Base-by-base conservation (phyloP, 53 echinoderm and acorn worm species). In the Crossaster papposus region DNA sequence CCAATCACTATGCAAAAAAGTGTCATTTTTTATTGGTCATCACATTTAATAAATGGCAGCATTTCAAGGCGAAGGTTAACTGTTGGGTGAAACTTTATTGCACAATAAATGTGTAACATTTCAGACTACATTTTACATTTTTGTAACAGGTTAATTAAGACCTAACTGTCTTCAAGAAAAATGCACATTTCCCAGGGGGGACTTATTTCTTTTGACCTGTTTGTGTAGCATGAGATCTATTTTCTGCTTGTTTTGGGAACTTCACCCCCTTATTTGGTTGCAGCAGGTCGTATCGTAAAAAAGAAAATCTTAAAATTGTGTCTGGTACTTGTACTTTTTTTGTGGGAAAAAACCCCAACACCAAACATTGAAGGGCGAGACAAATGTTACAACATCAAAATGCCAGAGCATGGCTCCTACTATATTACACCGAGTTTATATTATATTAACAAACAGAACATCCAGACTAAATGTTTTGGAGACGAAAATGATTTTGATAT, bases 361-460 rank as follows among this genome's bases (percentile, higher is more conserved):
- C 22, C 5, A 26, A 68, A 12, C 13, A 10, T 26, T 18, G 64
- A 68, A 68, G 28, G 28, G 20, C 24, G 28, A 28, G 24, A 23
- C 68, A 68, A 26, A 68, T 68, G 26, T 68, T 9, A 26, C 68
- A 68, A 68, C 68, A 68, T 68, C 68, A 68, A 68, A 26, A 68
- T 68, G 68, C 68, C 68, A 68, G 28, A 68, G 20, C 68, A 28
- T n/a, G 68, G 68, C 68, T 68, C 68, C 68, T 28, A 68, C 30
- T 68, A 68, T 68, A 68, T 68, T 28, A 68, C 68, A 9, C 24
- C 4, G 28, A 64, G 51, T 84, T 84, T 81, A 34, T 58, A 63
- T 81, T 81, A 54, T 58, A 58, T 58, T 81, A 63, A 82, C 44
- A 82, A 82, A 82, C 18, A 36, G n/a, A 68, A 65, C 68, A 55